Base-by-base conservation (phyloP, 2,113 vertebrate genomes). In the Urocolius indicus region DNA sequence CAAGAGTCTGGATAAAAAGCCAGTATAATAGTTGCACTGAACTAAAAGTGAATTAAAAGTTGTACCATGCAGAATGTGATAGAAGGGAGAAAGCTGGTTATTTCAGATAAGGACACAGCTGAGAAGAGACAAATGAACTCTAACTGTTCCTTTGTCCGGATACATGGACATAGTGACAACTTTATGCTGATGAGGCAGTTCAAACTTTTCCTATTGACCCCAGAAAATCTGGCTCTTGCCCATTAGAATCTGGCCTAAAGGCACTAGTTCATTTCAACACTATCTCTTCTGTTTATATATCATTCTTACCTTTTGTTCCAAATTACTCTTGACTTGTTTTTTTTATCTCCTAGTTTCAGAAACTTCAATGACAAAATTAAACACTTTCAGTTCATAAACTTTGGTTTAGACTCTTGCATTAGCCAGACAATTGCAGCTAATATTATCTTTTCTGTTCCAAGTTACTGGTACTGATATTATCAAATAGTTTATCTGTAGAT, bases 291-390 rank as follows among this genome's bases (percentile, higher is more conserved):
- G 32, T 57, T 73, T 17, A 78, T 74, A 93, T 67, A 45, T 38
- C 57, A 84, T 89, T 61, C 81, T 63, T 67, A 46, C 34, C 51
- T 67, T 90, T 87, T 79, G 57, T 34, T 82, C 66, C 71, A 68
- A 82, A 79, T 75, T 82, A 75, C 54, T 68, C 45, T 63, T 82
- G 17, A 61, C 67, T 88, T 96, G 79, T 82, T 43, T 82, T 93
- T 93, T 85, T 32, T 51, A 45, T 79, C 45, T 51, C 17, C 6
- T 26, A 16, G 26, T 55, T 93, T 72, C 74, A 82, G 78, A 75
- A 75, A 63, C 4, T 0, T n/a, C 81, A 91, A 71, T 34, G 1
- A 80, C 34, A 51, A 72, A 63, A 83, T 30, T 34, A 67, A 94
- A 54, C 8, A 8, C 16, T 62, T 43, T 13, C 13, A 57, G 29